Evolutionary conservation across 1,140 invertebrate genomes (phyloP), one percentile per base, ranked within the genome.

Genomic region (Popillia japonica): DNA sequence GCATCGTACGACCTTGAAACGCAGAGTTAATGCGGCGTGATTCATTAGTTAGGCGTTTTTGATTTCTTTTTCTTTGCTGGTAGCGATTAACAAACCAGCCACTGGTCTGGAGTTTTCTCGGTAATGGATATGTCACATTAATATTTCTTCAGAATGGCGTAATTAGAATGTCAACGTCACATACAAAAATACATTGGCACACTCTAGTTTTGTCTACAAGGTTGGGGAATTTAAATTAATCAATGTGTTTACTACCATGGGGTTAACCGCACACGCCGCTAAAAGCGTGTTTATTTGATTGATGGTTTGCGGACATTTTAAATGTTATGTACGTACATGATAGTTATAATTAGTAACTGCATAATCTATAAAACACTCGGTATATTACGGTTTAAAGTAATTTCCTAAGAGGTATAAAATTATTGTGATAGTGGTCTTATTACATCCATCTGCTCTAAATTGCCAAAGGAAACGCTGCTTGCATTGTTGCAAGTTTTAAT

Each of bases 11-110:
- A 68, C 61, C 61, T 68, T 68, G 61, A 20, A 27, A 34, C 61
- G 61, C 20, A 34, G 61, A 11, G 22, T 34, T 34, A 22, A 34
- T 34, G 61, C 27, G 10, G 7, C 61, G 61, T 68, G 61, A 68
- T 68, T 68, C 61, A 68, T 68, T 68, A 68, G 61, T 68, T 68
- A 27, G 61, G 61, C 61, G 61, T 68, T 68, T 34, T 34, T 68
- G 61, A 68, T 68, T 68, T 68, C 61, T 68, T 68, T 68, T 68
- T 68, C 61, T 68, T 14, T 10, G 14, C 61, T 23, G 61, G 27
- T 23, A 23, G 61, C 61, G 61, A 68, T 68, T 27, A 68, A 68
- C 22, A 22, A 68, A 68, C 61, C 61, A 34, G 61, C 61, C 61
- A 68, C 22, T 22, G 61, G 61, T 22, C 4, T 14, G 22, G n/a